Evolutionary conservation across 2,797 vertebrate species (phyloP).

Genomic region (Helicolenus hilgendorfi): DNA sequence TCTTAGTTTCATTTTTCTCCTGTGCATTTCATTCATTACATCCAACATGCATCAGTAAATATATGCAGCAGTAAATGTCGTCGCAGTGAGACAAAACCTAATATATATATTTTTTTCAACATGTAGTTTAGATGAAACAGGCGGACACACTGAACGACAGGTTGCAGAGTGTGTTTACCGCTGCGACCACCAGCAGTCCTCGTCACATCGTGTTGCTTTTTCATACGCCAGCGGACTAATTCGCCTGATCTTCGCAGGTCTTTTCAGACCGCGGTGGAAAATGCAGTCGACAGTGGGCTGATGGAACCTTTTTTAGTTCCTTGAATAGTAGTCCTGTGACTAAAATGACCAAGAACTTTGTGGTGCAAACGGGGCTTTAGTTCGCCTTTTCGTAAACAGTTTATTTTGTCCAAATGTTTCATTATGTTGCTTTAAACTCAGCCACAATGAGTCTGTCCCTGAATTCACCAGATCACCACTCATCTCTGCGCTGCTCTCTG

Average conservation of each 20-base stretch:
- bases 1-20: background rate
- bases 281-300: background rate
- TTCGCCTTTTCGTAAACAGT: background rate
- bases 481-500: conserved; percentile 24
- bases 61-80: no score
- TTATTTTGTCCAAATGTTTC: background rate
- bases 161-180: background rate
- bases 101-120: no score
- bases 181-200: no score
- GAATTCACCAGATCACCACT: conserved; percentile 16
- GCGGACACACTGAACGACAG: background rate
- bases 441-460: background rate
- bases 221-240: no score
- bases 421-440: conserved; percentile 10
- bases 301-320: background rate
- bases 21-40: no score
- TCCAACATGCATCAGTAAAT: no score
- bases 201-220: no score
- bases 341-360: background rate
- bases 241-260: background rate
- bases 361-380: background rate
- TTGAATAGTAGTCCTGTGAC: background rate
- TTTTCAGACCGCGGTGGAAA: background rate
- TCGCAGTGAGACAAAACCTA: no score
- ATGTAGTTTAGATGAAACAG: background rate